Evolutionary conservation across 1,140 invertebrate genomes (phyloP), one percentile per base, ranked within the genome.

Genomic region (Apis laboriosa): DNA sequence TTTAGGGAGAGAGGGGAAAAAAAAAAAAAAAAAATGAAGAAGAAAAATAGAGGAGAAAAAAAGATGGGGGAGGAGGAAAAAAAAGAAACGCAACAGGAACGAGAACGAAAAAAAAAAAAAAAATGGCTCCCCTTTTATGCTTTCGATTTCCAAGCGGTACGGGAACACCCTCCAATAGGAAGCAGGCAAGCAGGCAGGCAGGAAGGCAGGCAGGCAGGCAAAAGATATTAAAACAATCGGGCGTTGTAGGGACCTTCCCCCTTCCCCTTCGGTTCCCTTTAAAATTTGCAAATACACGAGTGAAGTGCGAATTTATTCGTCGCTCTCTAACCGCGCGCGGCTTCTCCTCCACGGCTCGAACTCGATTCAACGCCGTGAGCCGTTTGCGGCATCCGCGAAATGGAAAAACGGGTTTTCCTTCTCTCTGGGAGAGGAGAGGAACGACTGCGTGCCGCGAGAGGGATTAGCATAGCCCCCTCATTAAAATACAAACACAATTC

Each of bases 401-500:
- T 88, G 88, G 90, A 92, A 93, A 92, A 93, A 89, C 86, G 85
- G 84, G 81, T 85, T 90, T 85, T 88, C 80, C 86, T 88, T 85
- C 84, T 87, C 87, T 58, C 79, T 13, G 19, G 72, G 51, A 74
- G 78, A 79, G 74, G 43, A 61, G 70, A 77, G 83, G 81, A 85
- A 90, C 80, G 85, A 78, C 86, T 87, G 88, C 84, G 88, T 90
- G 87, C 88, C 86, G 87, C 78, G 85, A 90, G 88, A 90, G 88
- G 89, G 91, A 93, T 93, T 93, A 93, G 90, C 92, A 92, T 93
- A 92, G 90, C 88, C 84, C 90, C 88, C 90, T 93, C 92, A 92
- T 93, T 92, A 93, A 92, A 93, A 93, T 91, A 93, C 91, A 93
- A 93, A 93, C 91, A 93, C 90, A 89, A 87, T 91, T 90, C 78